Conservation (phyloP, 2,113 vertebrate species). For the Lagopus leucura region DNA sequence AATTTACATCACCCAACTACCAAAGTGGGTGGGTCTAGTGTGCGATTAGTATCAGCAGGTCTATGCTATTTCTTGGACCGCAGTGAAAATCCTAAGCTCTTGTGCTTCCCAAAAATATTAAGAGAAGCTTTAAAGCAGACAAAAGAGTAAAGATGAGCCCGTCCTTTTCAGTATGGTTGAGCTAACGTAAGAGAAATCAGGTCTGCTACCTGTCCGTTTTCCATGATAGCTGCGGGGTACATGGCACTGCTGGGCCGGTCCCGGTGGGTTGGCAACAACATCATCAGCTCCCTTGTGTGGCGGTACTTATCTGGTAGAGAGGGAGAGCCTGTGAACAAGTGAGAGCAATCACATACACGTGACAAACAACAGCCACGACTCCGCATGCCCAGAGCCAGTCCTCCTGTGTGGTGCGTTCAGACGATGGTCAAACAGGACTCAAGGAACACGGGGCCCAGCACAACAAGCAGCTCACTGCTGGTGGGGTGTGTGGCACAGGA, state of each 20-base stretch:
- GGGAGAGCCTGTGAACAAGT: conserved; percentile 92
- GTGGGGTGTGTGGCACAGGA: conserved; percentile 4
- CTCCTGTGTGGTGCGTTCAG: conserved; percentile 15
- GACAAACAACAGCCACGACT: conserved; percentile 76
- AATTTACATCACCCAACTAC: background rate
- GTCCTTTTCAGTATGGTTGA: background rate
- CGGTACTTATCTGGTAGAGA: conserved; percentile 96
- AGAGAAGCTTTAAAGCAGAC: background rate
- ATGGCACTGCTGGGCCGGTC: conserved; percentile 92
- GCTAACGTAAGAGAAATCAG: fast-evolving
- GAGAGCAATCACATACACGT: conserved; percentile 83
- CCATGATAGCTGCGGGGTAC: conserved; percentile 88
- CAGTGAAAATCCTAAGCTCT: background rate
- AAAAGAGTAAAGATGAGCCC: background rate
- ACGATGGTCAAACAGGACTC: conserved; percentile 49
- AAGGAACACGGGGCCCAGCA: conserved; percentile 20
- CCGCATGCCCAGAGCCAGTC: conserved; percentile 33
- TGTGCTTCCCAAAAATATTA: background rate
- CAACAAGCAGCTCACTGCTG: conserved; percentile 12
- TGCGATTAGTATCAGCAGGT: background rate
- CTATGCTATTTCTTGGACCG: background rate
- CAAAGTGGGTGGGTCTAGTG: background rate
- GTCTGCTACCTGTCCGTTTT: conserved; percentile 89
- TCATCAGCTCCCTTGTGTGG: conserved; percentile 92
- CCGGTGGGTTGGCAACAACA: conserved; percentile 89